Conservation (phyloP, 2,797 vertebrate genomes). For the Oryzias sinensis region DNA sequence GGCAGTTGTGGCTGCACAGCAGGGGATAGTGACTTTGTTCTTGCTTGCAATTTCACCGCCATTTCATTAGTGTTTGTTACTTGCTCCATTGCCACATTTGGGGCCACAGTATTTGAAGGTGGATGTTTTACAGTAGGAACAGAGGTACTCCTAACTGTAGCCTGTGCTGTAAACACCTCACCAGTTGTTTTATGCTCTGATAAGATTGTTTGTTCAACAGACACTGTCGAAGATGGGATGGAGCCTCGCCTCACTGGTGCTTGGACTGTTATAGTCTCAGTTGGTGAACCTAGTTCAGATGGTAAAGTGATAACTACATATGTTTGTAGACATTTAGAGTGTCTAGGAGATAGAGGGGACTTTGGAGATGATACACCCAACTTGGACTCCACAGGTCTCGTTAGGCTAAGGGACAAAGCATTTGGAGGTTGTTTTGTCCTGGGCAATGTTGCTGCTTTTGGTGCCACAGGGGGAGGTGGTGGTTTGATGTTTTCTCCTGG, state of each 20-base stretch:
- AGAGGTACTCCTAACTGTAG: constrained; percentile 61
- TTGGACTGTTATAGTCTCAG: constrained; percentile 77
- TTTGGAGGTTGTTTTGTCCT: constrained; percentile 84
- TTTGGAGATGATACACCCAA: constrained; percentile 85
- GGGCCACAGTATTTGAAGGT: constrained; percentile 32
- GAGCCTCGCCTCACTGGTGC: constrained; percentile 75
- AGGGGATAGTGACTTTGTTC: constrained; percentile 47
- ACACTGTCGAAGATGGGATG: constrained; percentile 73
- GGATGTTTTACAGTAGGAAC: constrained; percentile 60
- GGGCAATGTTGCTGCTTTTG: constrained; percentile 80
- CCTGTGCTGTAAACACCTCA: constrained; percentile 54
- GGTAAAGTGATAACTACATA: constrained; percentile 98
- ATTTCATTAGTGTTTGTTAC: constrained; percentile 66
- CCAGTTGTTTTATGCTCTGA: constrained; percentile 70
- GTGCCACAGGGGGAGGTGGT: constrained; percentile 71
- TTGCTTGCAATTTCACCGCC: constrained; percentile 43
- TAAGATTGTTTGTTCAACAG: constrained; percentile 65
- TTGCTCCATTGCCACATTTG: constrained; percentile 66
- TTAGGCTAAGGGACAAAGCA: constrained; percentile 87
- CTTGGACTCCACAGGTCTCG: constrained; percentile 84
- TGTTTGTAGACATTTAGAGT: constrained; percentile 89
- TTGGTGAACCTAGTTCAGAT: constrained; percentile 92
- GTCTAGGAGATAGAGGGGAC: constrained; percentile 91
- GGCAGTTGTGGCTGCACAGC: constrained; percentile 22
- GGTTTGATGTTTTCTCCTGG: constrained; percentile 85